phyloP scores from a whole-genome alignment of 1,140 invertebrate genomes.

The Nephila pilipes region DNA sequence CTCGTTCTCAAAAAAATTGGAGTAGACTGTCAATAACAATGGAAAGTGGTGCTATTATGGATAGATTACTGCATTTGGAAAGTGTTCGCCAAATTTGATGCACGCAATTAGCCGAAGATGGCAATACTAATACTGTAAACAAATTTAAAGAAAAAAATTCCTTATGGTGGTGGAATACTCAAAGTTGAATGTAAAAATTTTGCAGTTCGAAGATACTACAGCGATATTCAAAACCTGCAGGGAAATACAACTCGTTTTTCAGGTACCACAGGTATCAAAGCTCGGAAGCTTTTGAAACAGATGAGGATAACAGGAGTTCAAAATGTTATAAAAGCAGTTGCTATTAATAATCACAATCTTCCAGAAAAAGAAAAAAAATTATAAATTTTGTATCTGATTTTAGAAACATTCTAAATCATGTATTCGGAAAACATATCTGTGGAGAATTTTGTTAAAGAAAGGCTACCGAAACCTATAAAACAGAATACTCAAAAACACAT shows the following conservation, averaged over 20 bases:
- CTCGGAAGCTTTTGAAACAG: background rate
- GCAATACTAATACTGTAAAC: background rate
- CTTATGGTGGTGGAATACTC: background rate
- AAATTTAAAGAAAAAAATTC: background rate
- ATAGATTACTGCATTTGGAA: background rate
- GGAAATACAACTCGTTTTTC: background rate
- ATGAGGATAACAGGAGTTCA: background rate
- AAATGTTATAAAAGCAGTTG: background rate
- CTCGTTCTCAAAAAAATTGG: background rate
- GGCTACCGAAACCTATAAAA: background rate
- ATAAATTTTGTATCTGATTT: background rate
- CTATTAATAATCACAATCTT: background rate
- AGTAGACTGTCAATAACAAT: background rate
- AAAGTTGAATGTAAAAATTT: background rate
- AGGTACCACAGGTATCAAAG: background rate
- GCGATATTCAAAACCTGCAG: background rate
- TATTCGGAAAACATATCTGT: background rate
- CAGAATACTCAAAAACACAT: background rate
- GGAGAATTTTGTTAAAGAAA: background rate
- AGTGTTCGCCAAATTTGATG: background rate
- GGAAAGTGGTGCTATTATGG: background rate
- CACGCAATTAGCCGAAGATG: background rate
- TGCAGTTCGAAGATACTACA: background rate
- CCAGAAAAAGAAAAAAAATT: background rate
- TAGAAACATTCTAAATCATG: slow-evolving; percentile 7